These are phyloP conservation scores for Pelobates cultripes DNA, from an alignment of 2,797 vertebrate genomes.

Conservation along the genomic window DNA sequence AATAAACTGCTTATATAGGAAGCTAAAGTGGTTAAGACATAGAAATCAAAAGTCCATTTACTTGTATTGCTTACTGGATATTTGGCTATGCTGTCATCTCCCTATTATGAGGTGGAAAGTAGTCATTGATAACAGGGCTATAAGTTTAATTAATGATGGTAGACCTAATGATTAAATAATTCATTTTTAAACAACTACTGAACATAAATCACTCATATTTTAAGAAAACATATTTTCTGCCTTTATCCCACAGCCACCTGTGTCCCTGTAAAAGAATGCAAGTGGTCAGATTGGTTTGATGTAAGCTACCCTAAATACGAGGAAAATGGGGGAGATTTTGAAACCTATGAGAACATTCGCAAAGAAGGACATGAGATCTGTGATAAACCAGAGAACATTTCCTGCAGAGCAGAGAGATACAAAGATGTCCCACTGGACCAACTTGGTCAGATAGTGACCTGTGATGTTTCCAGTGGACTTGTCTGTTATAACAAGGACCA, in stretches of 20 bases:
- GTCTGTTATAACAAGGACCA: slow-evolving; percentile 63
- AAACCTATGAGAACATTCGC: slow-evolving; percentile 64
- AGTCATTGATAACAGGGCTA: no score
- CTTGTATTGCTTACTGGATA: no score
- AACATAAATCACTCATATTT: no score
- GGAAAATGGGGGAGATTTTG: slow-evolving; percentile 56
- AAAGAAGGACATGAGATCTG: background rate
- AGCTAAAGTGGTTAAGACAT: no score
- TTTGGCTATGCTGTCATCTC: no score
- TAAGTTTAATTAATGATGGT: no score
- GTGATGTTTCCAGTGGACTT: slow-evolving; percentile 56
- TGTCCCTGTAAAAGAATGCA: background rate
- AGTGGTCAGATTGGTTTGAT: slow-evolving; percentile 47
- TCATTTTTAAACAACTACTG: no score
- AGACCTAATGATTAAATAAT: no score
- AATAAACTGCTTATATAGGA: no score
- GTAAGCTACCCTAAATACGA: slow-evolving; percentile 39
- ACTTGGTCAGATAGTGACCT: slow-evolving; percentile 58
- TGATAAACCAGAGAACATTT: slow-evolving; percentile 40
- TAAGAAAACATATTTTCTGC: no score
- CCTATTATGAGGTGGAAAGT: no score
- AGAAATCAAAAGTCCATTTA: no score
- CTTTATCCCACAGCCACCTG: background rate
- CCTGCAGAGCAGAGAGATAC: slow-evolving; percentile 57
- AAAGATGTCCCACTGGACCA: rapidly evolving